These are phyloP conservation scores for Poeciliopsis presidionis DNA, from an alignment of 2,797 vertebrate species.

Conservation along the genomic window DNA sequence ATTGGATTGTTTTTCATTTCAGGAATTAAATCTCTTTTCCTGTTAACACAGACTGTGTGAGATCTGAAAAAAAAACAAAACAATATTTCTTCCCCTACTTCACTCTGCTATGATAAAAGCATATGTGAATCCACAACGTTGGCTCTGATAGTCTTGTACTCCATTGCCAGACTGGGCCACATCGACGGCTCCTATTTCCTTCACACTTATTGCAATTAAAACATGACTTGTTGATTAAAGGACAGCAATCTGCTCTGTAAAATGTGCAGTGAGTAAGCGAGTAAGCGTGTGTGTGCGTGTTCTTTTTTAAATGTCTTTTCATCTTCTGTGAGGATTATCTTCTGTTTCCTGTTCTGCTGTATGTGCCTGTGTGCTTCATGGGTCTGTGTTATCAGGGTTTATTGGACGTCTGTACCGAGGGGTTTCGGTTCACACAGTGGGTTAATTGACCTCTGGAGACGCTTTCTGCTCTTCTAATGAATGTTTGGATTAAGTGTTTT, in stretches of 20 bases:
- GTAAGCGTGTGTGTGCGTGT: background rate
- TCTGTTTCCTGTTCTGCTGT: conserved; percentile 2
- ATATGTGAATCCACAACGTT: conserved; percentile 46
- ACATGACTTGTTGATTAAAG: conserved; percentile 62
- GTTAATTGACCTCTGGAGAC: conserved; percentile 73
- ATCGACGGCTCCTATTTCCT: conserved; percentile 40
- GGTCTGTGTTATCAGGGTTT: conserved; percentile 40
- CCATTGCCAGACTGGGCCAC: conserved; percentile 51
- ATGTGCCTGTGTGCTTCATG: conserved; percentile 1
- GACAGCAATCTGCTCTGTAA: conserved; percentile 40
- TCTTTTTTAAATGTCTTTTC: conserved; percentile 15
- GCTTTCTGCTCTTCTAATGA: conserved; percentile 51
- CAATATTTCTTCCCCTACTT: background rate
- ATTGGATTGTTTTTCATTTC: background rate
- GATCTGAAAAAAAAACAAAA: background rate
- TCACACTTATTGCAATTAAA: conserved; percentile 68
- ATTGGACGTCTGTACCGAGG: conserved; percentile 29
- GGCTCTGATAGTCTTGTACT: conserved; percentile 33
- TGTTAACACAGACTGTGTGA: conserved; percentile 14
- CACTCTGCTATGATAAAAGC: conserved; percentile 40
- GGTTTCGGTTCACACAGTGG: conserved; percentile 44
- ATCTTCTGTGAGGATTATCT: conserved; percentile 20
- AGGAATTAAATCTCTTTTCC: conserved; percentile 1
- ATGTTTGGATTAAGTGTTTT: conserved; percentile 56
- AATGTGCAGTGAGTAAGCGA: conserved; percentile 15